phyloP scores from a whole-genome alignment of 2,888 invertebrate genomes.

The Cheilosia vulpina region DNA sequence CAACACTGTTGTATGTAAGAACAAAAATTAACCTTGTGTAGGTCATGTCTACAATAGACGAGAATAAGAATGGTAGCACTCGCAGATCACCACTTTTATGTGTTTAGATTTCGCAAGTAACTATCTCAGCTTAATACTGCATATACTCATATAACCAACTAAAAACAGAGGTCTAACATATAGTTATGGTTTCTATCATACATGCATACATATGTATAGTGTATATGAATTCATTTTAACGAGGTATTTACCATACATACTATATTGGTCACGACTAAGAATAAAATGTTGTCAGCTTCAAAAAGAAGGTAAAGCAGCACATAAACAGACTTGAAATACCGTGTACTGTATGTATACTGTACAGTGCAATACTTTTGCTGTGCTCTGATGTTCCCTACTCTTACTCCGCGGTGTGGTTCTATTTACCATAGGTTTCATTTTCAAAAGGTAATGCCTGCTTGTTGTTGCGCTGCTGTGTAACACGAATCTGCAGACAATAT shows the following conservation, averaged over 20 bases:
- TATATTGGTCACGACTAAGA: slow-evolving; percentile 70
- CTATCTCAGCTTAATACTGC: not conserved
- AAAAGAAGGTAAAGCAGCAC: slow-evolving; percentile 33
- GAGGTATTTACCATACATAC: slow-evolving; percentile 33
- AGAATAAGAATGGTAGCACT: no score
- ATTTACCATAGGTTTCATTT: slow-evolving; percentile 43
- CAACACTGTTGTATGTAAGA: no score
- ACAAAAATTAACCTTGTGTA: no score
- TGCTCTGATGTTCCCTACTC: slow-evolving; percentile 11
- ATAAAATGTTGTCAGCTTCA: slow-evolving; percentile 63
- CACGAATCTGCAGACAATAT: slow-evolving; percentile 25
- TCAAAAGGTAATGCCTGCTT: slow-evolving; percentile 53
- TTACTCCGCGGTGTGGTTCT: not conserved
- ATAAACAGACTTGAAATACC: slow-evolving; percentile 51
- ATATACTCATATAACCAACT: slow-evolving; percentile 1
- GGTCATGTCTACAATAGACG: no score
- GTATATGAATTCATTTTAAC: not conserved
- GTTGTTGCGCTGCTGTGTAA: slow-evolving; percentile 40
- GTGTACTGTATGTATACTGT: slow-evolving; percentile 2
- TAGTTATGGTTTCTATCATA: slow-evolving; percentile 19
- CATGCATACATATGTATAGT: not conserved
- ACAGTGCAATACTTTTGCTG: slow-evolving; percentile 18
- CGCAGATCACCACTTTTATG: not conserved
- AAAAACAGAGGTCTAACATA: not conserved
- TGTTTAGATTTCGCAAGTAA: slow-evolving; percentile 10